Base-by-base conservation (phyloP, 2,113 vertebrate genomes). In the Leptodactylus fuscus region DNA sequence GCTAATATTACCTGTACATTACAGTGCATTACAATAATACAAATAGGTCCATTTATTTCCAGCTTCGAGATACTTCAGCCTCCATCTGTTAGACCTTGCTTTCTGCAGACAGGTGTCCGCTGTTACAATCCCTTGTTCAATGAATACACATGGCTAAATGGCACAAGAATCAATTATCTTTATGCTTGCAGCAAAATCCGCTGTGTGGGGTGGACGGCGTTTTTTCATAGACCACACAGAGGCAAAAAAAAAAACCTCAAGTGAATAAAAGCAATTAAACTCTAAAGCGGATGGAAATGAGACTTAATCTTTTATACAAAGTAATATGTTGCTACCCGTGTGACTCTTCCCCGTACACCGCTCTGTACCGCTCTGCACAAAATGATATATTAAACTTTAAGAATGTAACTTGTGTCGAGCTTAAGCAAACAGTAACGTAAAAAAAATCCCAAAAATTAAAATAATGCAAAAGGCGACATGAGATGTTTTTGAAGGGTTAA, bases 401-500 rank as follows among this genome's bases (percentile, higher is more conserved):
- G 73, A 76, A 76, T 49, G 46, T 20, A 76, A 76, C 44, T 76
- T 49, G 32, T 4, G 73, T 76, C 32, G 29, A 76, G 73, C 73
- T 76, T 73, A 5, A 3, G 6, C 74, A 51, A 79, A 78, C 22
- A 58, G n/a, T 38, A 79, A 79, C 60, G 34, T 24, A 82, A 16
- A 51, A 49, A 51, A 46, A 53, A 53, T 2, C 46, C 46, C n/a
- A n/a, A n/a, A n/a, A n/a, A n/a, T 1, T n/a, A 27, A 51, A 32
- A 20, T 13, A 44, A 22, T 29, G 75, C 60, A 32, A 41, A 29
- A 4, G 48, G 48, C 36, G 49, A 83, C 49, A 49, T 62, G 11
- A 32, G n/a, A 29, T 58, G 82, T n/a, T 29, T 34, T 38, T 22
- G 71, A 81, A 58, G 48, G 69, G 84, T 69, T 80, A 80, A 86